Evolutionary conservation across 2,797 vertebrate genomes (phyloP).

Genomic region (Anas acuta): DNA sequence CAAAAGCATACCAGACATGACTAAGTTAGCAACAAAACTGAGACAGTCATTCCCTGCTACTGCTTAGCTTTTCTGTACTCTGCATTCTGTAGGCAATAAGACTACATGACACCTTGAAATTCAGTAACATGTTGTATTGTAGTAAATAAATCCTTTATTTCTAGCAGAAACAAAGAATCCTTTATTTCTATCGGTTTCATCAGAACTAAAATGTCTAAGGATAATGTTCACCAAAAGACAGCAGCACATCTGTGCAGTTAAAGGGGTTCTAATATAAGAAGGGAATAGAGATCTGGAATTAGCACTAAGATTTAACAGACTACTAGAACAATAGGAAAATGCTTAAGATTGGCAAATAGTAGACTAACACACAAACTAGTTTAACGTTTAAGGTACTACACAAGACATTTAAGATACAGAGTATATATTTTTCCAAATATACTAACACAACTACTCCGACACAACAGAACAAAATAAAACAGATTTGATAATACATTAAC

Average conservation of each 20-base stretch:
- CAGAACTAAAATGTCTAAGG: not conserved
- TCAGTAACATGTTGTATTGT: fast-evolving
- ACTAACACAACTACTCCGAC: not conserved
- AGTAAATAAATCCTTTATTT: not conserved
- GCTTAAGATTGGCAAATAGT: not conserved
- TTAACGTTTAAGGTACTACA: not conserved
- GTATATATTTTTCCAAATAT: not conserved
- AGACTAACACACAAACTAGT: not conserved
- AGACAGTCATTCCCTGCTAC: not conserved
- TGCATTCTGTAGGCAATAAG: not conserved
- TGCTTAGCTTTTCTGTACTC: not conserved
- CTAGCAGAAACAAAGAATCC: not conserved
- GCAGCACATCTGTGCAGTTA: not conserved
- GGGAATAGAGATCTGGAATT: not conserved
- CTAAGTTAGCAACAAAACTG: not conserved
- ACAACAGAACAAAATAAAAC: not conserved
- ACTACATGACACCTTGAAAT: not conserved
- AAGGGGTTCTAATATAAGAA: not conserved
- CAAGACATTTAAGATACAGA: not conserved
- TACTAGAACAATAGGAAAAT: not conserved
- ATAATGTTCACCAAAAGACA: not conserved
- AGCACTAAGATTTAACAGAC: not conserved
- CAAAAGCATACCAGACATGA: not conserved
- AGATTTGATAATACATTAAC: not conserved
- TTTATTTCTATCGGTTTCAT: not conserved